A percentile compares a stretch with the other conserved stretches of the same genome.
These are phyloP conservation scores for Phalloptychus januarius DNA, from an alignment of 2,797 vertebrate genomes.

Conservation along the genomic window DNA sequence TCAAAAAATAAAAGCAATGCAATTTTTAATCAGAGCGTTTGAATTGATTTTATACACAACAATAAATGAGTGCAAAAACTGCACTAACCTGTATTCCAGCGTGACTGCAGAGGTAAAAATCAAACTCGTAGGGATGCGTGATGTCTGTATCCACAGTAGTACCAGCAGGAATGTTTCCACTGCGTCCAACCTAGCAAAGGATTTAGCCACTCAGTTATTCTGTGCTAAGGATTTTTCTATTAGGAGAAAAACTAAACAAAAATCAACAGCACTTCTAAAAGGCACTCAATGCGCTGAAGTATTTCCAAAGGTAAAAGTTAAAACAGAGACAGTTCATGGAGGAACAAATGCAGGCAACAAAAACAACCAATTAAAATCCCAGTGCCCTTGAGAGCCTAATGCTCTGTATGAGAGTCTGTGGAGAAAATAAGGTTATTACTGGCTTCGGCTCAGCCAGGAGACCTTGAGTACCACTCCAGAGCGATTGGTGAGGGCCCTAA, in stretches of 20 bases:
- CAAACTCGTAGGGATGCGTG: slow-evolving; percentile 97
- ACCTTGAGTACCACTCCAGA: slow-evolving; percentile 65
- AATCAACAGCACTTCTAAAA: slow-evolving; percentile 6
- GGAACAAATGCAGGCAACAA: slow-evolving; percentile 22
- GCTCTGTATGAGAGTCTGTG: slow-evolving; percentile 32
- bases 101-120: slow-evolving; percentile 99
- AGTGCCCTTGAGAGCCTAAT: slow-evolving; percentile 43
- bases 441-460: slow-evolving; percentile 41
- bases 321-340: slow-evolving; percentile 33
- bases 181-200: slow-evolving; percentile 89
- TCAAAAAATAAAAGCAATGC: neutral
- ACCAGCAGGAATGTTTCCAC: slow-evolving; percentile 98
- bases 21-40: neutral
- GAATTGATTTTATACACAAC: neutral
- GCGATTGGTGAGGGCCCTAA: slow-evolving; percentile 53
- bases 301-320: slow-evolving; percentile 7
- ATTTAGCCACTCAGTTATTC: slow-evolving; percentile 9
- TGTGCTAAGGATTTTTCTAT: neutral
- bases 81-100: slow-evolving; percentile 95
- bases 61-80: neutral
- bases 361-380: slow-evolving; percentile 63
- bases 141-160: slow-evolving; percentile 98
- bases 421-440: slow-evolving; percentile 63
- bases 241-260: slow-evolving; percentile 11
- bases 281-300: slow-evolving; percentile 31